phyloP scores from a whole-genome alignment of 1,140 invertebrate species.

The Charaxes varanes region DNA sequence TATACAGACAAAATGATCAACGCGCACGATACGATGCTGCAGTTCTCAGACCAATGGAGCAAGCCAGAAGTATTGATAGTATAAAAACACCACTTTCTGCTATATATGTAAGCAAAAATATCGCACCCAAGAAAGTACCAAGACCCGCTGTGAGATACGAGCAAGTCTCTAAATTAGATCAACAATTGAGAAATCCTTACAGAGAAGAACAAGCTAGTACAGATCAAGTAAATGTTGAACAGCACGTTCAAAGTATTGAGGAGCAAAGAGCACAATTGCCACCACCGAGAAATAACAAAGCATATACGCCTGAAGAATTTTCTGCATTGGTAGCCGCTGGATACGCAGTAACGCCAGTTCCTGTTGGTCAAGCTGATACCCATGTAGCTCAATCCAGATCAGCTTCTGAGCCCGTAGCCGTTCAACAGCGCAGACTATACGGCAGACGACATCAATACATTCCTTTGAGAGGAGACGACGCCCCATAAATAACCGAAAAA shows the following conservation, averaged over 20 bases:
- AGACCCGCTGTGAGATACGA: conserved; percentile 37
- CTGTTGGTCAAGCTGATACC: conserved; percentile 46
- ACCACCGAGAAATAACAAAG: conserved; percentile 68
- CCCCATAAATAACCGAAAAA: conserved; percentile 41
- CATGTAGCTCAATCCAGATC: conserved; percentile 51
- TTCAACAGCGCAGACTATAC: conserved; percentile 36
- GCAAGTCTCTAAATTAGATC: conserved; percentile 26
- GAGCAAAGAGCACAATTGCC: conserved; percentile 57
- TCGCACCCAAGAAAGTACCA: conserved; percentile 43
- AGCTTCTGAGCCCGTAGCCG: conserved; percentile 30
- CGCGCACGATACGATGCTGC: conserved; percentile 37
- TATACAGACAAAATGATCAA: conserved; percentile 43
- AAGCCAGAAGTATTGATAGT: conserved; percentile 31
- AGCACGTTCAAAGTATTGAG: conserved; percentile 34
- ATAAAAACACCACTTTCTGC: conserved; percentile 52
- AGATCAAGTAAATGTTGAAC: conserved; percentile 29
- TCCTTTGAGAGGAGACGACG: conserved; percentile 58
- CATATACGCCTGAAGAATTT: conserved; percentile 71
- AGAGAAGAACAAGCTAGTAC: conserved; percentile 33
- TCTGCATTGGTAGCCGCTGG: conserved; percentile 66
- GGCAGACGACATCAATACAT: conserved; percentile 52
- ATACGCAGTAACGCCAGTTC: conserved; percentile 70
- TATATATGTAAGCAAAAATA: conserved; percentile 57
- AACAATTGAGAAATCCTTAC: conserved; percentile 31
- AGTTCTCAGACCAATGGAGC: conserved; percentile 27